Evolutionary conservation across 2,888 invertebrate species (phyloP).

Genomic region (Drosophila aldrichi): DNA sequence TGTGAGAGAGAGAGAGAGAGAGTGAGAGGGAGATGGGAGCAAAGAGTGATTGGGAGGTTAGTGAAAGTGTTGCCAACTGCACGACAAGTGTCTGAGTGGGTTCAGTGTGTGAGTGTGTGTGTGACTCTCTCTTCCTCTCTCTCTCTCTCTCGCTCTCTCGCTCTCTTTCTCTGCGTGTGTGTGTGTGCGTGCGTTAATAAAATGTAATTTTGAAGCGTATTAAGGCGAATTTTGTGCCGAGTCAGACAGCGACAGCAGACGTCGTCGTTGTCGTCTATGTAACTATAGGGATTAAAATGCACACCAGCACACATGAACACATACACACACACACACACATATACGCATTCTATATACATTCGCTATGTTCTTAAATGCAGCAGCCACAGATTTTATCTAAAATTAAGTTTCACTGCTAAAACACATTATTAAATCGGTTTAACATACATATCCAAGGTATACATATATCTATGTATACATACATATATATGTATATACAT

Average conservation of each 20-base stretch:
- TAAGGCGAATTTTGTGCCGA: conserved; percentile 63
- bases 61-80: conserved; percentile 70
- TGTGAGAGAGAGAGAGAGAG: background rate
- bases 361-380: conserved; percentile 9
- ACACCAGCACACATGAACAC: conserved; percentile 18
- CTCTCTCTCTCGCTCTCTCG: background rate
- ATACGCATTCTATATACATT: background rate
- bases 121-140: too few species aligned
- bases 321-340: conserved; percentile 2
- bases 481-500: background rate
- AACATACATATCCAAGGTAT: background rate
- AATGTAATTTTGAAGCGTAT: conserved; percentile 73
- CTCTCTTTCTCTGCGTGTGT: background rate
- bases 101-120: background rate
- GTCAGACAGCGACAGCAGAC: conserved; percentile 51
- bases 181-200: conserved; percentile 70
- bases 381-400: background rate
- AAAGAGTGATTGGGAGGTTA: conserved; percentile 31
- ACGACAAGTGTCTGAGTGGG: conserved; percentile 43
- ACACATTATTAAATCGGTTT: background rate
- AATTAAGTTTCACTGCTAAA: background rate
- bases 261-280: conserved; percentile 33
- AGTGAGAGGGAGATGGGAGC: background rate
- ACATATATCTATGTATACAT: background rate
- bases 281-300: conserved; percentile 52